Percentiles rank a stretch among this genome's conserved stretches.
phyloP scores from a whole-genome alignment of 2,113 vertebrate species.

The Parus major region DNA sequence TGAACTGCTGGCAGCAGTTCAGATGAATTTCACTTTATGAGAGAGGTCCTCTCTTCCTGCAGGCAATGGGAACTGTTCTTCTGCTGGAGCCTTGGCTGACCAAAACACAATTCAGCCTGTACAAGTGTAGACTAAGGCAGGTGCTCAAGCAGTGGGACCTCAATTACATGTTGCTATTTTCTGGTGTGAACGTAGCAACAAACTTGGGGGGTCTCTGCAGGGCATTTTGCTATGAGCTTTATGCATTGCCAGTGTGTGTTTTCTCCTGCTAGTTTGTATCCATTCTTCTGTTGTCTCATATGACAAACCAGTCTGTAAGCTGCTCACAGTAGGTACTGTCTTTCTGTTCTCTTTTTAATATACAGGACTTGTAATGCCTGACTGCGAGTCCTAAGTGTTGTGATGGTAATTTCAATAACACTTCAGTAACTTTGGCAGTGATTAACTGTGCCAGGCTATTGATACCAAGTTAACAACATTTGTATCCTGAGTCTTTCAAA shows the following conservation, averaged over 20 bases:
- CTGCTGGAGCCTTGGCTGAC: background rate
- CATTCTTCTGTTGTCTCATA: background rate
- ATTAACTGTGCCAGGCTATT: background rate
- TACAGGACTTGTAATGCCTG: background rate
- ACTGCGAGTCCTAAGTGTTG: background rate
- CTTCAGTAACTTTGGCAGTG: background rate
- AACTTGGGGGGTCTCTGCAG: background rate
- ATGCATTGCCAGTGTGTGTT: background rate
- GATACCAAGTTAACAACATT: background rate
- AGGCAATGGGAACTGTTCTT: background rate
- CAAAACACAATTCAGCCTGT: background rate
- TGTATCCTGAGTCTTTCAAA: background rate
- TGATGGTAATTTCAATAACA: background rate
- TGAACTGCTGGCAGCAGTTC: background rate
- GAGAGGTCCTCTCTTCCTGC: background rate
- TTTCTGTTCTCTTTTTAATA: background rate
- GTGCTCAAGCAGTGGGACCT: background rate
- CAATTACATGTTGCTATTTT: background rate
- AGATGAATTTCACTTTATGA: background rate
- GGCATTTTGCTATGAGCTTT: background rate
- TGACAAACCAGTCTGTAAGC: background rate
- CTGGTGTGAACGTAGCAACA: background rate
- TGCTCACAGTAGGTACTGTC: background rate
- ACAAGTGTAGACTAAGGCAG: background rate
- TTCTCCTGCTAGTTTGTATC: background rate